Evolutionary conservation across 2,113 vertebrate species (phyloP), one percentile per base, ranked within the genome.

Genomic region (Siphamia tubifer): DNA sequence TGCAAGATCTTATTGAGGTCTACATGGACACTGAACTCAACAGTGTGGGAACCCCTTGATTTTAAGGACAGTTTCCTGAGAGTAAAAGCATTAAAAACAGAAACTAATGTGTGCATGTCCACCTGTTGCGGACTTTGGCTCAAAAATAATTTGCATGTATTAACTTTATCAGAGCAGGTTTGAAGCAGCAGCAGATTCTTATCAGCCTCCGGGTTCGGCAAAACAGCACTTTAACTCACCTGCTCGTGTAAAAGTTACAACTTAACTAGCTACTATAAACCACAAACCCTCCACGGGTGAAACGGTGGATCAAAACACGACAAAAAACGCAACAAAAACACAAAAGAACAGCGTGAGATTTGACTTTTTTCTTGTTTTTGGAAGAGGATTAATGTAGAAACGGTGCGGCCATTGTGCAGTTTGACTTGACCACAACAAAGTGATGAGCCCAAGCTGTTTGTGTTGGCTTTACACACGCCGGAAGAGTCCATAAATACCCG

Each of bases 391-490:
- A 44, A 38, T 56, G 30, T 15, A 36, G 0, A 31, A 17, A 12
- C 16, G 27, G 56, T 45, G 74, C 66, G 61, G 75, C 79, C 79
- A 83, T 89, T 82, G 77, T 77, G 76, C 64, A 72, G 56, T 78
- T 66, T 57, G 80, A 75, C 60, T 77, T 66, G 42, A 87, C 74
- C 82, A 87, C 68, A 87, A 88, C 89, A 88, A 89, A 88, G 81
- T 88, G 84, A 77, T 58, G 78, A 69, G 43, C 12, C 69, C 68
- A 72, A 51, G 11, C 67, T 57, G 64, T 35, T 36, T 77, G 30
- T 27, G 74, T 34, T 7, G 42, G 48, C 71, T 55, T 52, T 6
- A 47, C 73, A 13, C 53, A 38, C 64, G 62, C 65, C 15, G 20
- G 4, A 44, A 64, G 38, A 82, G 47, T n/a, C 0, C 28, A 0